Percentiles rank a stretch among this genome's conserved stretches.
Conservation (phyloP, 2,113 vertebrate species). For the Istiophorus platypterus region DNA sequence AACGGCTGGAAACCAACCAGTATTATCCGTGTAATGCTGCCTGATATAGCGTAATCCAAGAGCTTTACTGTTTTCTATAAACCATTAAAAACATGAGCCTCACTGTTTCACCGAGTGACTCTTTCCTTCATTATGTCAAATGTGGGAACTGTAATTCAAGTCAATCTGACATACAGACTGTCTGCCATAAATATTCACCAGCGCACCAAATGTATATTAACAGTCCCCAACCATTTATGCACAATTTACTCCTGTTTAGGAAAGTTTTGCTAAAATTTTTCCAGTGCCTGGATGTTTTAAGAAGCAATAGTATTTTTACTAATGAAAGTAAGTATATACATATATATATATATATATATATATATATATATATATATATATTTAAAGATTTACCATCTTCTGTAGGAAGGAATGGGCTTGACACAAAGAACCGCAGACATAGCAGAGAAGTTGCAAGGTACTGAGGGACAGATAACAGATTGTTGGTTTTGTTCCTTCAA, state of each 20-base stretch:
- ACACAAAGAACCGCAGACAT: not conserved
- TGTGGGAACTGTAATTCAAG: not conserved
- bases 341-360: not conserved
- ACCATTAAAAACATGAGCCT: not conserved
- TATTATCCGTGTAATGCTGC: not conserved
- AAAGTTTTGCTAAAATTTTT: not conserved
- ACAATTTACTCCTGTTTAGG: not conserved
- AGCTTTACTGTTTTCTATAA: not conserved
- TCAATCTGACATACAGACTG: too few species aligned
- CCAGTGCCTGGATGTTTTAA: not conserved
- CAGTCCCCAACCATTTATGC: constrained; percentile 2
- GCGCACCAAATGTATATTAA: not conserved
- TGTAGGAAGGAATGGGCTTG: not conserved
- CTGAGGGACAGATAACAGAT: not conserved
- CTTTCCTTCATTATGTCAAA: constrained; percentile 16
- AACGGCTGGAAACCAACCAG: constrained; percentile 4
- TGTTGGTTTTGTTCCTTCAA: not conserved
- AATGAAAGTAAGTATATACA: too few species aligned
- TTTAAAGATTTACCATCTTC: not conserved
- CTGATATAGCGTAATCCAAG: not conserved
- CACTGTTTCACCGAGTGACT: not conserved
- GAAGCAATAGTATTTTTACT: constrained; percentile 2
- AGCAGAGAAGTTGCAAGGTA: not conserved
- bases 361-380: not conserved
- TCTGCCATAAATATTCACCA: not conserved